phyloP scores from a whole-genome alignment of 2,113 vertebrate genomes.

The Pluvianellus socialis region DNA sequence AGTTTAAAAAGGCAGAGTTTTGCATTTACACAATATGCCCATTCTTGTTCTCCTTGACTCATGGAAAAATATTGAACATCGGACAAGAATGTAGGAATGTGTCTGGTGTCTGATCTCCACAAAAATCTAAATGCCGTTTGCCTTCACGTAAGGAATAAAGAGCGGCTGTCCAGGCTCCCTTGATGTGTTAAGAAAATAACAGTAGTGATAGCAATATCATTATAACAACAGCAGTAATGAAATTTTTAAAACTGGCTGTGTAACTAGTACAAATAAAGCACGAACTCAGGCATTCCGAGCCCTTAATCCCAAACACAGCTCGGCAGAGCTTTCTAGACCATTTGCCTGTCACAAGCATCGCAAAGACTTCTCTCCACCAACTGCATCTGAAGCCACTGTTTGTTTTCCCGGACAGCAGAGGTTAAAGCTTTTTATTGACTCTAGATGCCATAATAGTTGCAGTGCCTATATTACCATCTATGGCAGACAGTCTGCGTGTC shows the following conservation, averaged over 20 bases:
- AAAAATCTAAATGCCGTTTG: constrained; percentile 49
- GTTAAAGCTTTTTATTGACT: constrained; percentile 49
- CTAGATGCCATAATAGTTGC: constrained; percentile 25
- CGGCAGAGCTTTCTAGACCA: not conserved
- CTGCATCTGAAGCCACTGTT: not conserved
- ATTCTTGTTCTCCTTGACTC: constrained; percentile 64
- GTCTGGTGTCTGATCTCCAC: constrained; percentile 58
- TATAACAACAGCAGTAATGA: constrained; percentile 31
- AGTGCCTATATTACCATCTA: constrained; percentile 67
- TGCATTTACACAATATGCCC: constrained; percentile 57
- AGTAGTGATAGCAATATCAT: constrained; percentile 50
- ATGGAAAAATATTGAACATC: constrained; percentile 68
- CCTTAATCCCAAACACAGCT: not conserved
- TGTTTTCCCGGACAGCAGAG: not conserved
- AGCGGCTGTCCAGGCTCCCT: not conserved
- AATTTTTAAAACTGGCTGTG: not conserved
- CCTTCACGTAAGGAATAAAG: constrained; percentile 40
- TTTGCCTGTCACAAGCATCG: not conserved
- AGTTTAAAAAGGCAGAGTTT: constrained; percentile 55
- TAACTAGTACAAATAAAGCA: not conserved
- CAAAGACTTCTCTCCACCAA: not conserved
- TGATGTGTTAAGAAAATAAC: constrained; percentile 47
- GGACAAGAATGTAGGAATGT: constrained; percentile 64
- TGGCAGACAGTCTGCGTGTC: constrained; percentile 20
- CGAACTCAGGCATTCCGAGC: not conserved